phyloP scores from a whole-genome alignment of 2,113 vertebrate genomes.

The Pagrus major region DNA sequence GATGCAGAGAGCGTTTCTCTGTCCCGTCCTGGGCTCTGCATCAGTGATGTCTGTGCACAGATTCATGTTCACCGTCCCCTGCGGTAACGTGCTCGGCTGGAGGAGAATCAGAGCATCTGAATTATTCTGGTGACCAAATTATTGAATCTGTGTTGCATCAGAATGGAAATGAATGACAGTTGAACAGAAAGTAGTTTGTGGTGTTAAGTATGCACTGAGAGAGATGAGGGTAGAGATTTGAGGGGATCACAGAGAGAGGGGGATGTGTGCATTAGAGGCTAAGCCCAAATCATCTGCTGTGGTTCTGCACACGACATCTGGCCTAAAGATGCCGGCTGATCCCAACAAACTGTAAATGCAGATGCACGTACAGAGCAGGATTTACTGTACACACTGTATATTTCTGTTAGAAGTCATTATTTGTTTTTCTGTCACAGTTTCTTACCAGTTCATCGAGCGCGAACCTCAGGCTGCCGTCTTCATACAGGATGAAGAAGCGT shows the following conservation, averaged over 20 bases:
- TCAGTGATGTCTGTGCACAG: conserved; percentile 72
- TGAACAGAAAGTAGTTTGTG: conserved; percentile 30
- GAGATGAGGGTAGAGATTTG: conserved; percentile 40
- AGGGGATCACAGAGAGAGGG: conserved; percentile 49
- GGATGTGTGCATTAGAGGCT: conserved; percentile 66
- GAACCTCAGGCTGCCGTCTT: conserved; percentile 79
- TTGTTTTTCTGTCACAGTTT: not conserved
- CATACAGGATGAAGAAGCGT: conserved; percentile 83
- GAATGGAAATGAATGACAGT: not conserved
- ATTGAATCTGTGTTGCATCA: not conserved
- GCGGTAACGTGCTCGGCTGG: conserved; percentile 81
- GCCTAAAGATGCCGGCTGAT: conserved; percentile 60
- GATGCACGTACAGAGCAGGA: not conserved
- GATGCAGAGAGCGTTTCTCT: conserved; percentile 79
- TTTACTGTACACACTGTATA: not conserved
- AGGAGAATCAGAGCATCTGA: conserved; percentile 13
- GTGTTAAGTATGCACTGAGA: conserved; percentile 23
- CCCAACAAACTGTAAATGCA: conserved; percentile 25
- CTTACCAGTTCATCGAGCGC: conserved; percentile 82
- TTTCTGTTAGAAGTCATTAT: not conserved
- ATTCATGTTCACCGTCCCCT: conserved; percentile 80
- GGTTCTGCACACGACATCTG: conserved; percentile 71
- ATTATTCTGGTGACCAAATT: not conserved
- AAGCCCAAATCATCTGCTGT: conserved; percentile 73
- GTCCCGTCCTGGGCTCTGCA: conserved; percentile 77